Percentiles rank a stretch among this genome's conserved stretches.
Evolutionary conservation across 1,140 invertebrate genomes (phyloP).

Genomic region (Pomacea maculata): DNA sequence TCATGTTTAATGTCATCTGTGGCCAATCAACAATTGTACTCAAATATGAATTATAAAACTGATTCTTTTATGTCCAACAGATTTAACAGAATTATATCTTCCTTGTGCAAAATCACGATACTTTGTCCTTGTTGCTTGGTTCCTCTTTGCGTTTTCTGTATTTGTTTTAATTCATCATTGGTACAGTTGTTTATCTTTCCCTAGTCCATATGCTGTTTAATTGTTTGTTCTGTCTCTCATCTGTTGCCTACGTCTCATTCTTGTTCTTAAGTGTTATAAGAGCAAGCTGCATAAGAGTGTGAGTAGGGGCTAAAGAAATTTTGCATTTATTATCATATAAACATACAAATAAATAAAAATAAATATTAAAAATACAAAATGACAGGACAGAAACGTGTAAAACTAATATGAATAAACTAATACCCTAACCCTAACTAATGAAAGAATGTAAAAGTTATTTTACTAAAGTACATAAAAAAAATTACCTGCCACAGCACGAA

Average conservation of each 20-base stretch:
- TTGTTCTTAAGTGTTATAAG: too few species aligned
- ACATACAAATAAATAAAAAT: not conserved
- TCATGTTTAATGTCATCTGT: not conserved
- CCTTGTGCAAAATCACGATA: too few species aligned
- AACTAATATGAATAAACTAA: not conserved
- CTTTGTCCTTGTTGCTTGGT: too few species aligned
- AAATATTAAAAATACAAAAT: not conserved
- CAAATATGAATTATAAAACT: not conserved
- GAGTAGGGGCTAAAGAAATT: too few species aligned
- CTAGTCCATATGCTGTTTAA: too few species aligned
- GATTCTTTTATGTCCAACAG: not conserved
- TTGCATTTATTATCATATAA: not conserved
- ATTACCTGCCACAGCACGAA: slow-evolving; percentile 51
- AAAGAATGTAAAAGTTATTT: not conserved
- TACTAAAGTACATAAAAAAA: not conserved
- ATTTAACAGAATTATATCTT: not conserved
- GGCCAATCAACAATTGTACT: not conserved
- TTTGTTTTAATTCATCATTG: too few species aligned
- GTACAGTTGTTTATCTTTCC: too few species aligned
- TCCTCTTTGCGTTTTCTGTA: too few species aligned
- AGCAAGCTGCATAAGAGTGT: too few species aligned
- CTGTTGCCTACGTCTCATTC: too few species aligned
- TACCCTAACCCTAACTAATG: too few species aligned
- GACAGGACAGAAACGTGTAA: not conserved
- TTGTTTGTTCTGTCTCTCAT: too few species aligned